Conservation (phyloP, 2,797 vertebrate species). For the Catostomus latipinnis region DNA sequence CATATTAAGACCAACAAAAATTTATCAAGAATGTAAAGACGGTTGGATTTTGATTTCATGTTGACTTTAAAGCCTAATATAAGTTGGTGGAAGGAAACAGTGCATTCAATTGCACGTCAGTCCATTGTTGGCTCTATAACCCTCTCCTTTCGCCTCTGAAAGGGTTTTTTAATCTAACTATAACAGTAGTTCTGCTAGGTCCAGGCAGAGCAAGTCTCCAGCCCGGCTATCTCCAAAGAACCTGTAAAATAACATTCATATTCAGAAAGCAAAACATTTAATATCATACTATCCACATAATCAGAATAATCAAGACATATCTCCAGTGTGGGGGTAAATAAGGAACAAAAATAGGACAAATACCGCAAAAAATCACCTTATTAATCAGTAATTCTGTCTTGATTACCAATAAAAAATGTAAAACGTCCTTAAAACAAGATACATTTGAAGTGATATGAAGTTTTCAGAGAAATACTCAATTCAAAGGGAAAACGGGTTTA, state of each 20-base stretch:
- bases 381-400: no score
- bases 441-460: no score
- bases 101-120: slow-evolving; percentile 76
- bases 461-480: no score
- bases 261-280: slow-evolving; percentile 55
- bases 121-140: slow-evolving; percentile 75
- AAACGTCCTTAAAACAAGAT: no score
- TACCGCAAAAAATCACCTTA: no score
- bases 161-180: slow-evolving; percentile 70
- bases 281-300: slow-evolving; percentile 60
- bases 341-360: slow-evolving; percentile 57
- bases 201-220: slow-evolving; percentile 50
- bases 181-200: slow-evolving; percentile 81
- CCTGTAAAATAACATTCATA: slow-evolving; percentile 69
- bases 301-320: slow-evolving; percentile 59
- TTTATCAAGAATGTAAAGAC: no score
- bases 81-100: slow-evolving; percentile 52
- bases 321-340: slow-evolving; percentile 83
- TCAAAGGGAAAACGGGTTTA: no score
- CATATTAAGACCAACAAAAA: no score
- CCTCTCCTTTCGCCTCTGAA: slow-evolving; percentile 59
- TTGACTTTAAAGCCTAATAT: slow-evolving; percentile 14
- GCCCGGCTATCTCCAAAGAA: slow-evolving; percentile 61
- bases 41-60: no score
- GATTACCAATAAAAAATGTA: no score